These are phyloP conservation scores for Sylvilagus floridanus DNA, from an alignment of 2,797 vertebrate genomes.

Conservation along the genomic window DNA sequence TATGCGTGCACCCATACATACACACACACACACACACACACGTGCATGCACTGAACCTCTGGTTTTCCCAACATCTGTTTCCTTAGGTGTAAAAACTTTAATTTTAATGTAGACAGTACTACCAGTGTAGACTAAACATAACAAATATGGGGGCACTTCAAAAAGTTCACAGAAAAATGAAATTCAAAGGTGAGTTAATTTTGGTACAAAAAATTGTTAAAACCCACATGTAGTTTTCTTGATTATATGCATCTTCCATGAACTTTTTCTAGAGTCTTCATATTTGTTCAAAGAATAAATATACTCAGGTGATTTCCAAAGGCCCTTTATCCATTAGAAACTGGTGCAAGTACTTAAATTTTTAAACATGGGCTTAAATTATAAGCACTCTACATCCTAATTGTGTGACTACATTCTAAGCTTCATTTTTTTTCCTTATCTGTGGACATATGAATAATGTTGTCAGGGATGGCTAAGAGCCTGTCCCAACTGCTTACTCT, in stretches of 20 bases:
- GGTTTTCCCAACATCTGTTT: neutral
- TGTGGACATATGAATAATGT: neutral
- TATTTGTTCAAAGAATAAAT: neutral
- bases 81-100: neutral
- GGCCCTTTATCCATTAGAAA: neutral
- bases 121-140: neutral
- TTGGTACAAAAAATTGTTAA: no score
- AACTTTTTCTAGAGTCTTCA: no score
- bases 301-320: conserved; percentile 24
- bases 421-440: neutral
- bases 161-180: no score
- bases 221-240: no score
- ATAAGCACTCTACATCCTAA: neutral
- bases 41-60: neutral
- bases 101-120: neutral
- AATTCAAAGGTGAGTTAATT: no score
- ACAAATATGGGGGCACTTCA: no score
- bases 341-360: neutral
- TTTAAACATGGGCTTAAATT: neutral
- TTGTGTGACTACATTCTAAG: neutral
- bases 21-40: no score
- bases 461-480: neutral
- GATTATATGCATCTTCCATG: no score
- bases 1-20: no score
- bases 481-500: neutral